These are phyloP conservation scores for Drosophila sucinea DNA, from an alignment of 1,140 invertebrate species.

Conservation along the genomic window DNA sequence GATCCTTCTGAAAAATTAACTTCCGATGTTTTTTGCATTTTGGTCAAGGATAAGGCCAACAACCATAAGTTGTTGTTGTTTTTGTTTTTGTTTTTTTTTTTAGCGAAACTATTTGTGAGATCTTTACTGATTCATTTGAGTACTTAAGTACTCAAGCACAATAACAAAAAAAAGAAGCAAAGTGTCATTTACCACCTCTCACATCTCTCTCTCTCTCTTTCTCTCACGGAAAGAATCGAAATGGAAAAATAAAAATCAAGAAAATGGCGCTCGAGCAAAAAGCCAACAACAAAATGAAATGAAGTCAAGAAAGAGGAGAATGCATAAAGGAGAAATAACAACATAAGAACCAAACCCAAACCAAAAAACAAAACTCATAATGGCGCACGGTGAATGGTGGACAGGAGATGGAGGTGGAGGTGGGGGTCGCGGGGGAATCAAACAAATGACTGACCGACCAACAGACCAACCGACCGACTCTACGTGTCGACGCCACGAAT, in stretches of 20 bases:
- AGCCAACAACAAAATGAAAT: conserved; percentile 26
- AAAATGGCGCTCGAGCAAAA: conserved; percentile 48
- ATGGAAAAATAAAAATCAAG: conserved; percentile 23
- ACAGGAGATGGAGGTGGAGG: neutral
- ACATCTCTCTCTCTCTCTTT: neutral
- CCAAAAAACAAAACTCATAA: conserved; percentile 12
- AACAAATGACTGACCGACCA: conserved; percentile 36
- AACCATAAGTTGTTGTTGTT: too few species aligned
- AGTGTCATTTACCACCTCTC: conserved; percentile 47
- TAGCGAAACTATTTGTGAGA: neutral
- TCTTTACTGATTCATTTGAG: conserved; percentile 2
- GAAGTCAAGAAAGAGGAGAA: conserved; percentile 17
- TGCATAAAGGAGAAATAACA: conserved; percentile 23
- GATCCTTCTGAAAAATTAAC: too few species aligned
- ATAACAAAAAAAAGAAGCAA: conserved; percentile 11
- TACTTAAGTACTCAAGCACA: conserved; percentile 13
- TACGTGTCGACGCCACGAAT: conserved; percentile 71
- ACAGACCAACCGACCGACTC: conserved; percentile 36
- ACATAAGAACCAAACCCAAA: neutral
- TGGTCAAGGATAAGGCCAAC: too few species aligned
- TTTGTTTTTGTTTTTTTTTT: too few species aligned
- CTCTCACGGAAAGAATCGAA: conserved; percentile 25
- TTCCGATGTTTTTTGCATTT: too few species aligned
- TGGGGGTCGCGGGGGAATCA: neutral
- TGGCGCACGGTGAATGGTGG: conserved; percentile 12